Base-by-base conservation (phyloP, 2,113 vertebrate genomes). In the Rhinopomastus cyanomelas region DNA sequence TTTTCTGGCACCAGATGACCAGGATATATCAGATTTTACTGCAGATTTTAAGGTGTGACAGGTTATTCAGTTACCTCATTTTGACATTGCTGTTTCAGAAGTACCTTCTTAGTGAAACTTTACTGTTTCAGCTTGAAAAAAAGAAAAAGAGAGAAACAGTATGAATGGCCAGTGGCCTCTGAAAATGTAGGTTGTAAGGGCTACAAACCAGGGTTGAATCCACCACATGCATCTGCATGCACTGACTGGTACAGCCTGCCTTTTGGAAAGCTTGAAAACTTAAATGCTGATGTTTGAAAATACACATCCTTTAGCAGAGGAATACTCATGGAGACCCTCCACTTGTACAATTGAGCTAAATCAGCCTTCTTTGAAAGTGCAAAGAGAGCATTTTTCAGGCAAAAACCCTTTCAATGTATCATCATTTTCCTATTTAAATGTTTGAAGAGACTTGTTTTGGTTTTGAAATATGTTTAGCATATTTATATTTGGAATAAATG, bases 401-500 rank as follows among this genome's bases (percentile, higher is more conserved):
- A 49, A 46, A 75, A 77, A 60, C 25, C 64, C 49, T 20, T 88
- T 78, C 73, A 86, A 22, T 86, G 59, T 17, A n/a, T 65, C 82
- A 88, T 93, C 53, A 86, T 93, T 94, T 95, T 88, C 86, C 32
- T 68, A 88, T 68, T 88, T 90, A 68, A 92, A 86, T 57, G 4
- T 75, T 84, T 90, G 69, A 94, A 90, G 69, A 81, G 56, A 37
- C 52, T 88, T 62, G 19, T 26, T 91, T 88, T 71, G 71, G 37
- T 72, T 90, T 81, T 84, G 49, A 78, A 81, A 92, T 84, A 64
- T 39, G 46, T 84, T 96, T 92, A 81, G 83, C 74, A 88, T 46
- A 84, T 87, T 84, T 90, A 88, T 79, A 87, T 90, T 93, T 95
- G 81, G 86, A 88, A 72, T 72, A 92, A 78, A 76, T 76, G 17